Conservation (phyloP, 2,113 vertebrate genomes). For the Perca schrenkii region DNA sequence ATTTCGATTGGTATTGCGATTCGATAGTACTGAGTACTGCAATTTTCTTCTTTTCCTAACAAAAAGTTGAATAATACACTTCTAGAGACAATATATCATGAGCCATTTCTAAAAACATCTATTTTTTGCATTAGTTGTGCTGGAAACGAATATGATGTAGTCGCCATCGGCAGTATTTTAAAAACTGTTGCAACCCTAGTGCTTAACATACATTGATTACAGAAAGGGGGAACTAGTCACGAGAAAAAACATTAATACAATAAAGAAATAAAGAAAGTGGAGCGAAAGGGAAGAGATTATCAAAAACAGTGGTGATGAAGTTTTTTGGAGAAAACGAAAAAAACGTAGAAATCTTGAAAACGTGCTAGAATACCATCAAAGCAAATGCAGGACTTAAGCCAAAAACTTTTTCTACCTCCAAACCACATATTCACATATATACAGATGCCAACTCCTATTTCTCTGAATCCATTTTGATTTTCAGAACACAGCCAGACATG, state of each 20-base stretch:
- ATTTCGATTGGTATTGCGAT: too few species aligned
- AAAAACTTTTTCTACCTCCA: neutral
- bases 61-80: too few species aligned
- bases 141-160: too few species aligned
- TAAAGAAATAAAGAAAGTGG: neutral
- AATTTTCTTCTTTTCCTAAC: too few species aligned
- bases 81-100: too few species aligned
- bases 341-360: neutral
- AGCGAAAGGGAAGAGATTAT: neutral
- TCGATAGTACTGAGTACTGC: too few species aligned
- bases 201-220: neutral
- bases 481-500: neutral
- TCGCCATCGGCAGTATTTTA: too few species aligned
- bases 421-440: neutral
- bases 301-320: neutral
- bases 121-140: too few species aligned
- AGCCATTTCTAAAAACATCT: too few species aligned
- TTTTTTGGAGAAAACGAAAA: neutral
- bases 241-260: neutral
- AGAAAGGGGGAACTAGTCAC: neutral
- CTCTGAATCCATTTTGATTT: conserved; percentile 19
- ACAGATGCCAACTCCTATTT: neutral
- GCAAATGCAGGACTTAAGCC: neutral
- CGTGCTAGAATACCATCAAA: neutral
- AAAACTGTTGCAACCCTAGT: too few species aligned